Evolutionary conservation across 2,797 vertebrate species (phyloP).

Genomic region (Cuniculus paca): DNA sequence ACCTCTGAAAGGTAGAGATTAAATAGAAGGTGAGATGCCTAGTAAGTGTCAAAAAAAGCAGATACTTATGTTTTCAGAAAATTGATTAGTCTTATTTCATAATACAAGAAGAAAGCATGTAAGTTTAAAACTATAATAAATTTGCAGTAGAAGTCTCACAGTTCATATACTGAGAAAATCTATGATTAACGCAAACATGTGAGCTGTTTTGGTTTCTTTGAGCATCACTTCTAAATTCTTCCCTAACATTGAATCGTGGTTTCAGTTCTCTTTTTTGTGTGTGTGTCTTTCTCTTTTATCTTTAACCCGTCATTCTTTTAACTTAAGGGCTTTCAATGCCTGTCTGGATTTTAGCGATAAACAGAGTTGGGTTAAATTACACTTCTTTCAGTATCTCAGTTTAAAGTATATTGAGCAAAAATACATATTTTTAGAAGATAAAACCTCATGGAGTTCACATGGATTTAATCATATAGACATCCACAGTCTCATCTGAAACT

Average conservation of each 20-base stretch:
- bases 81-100: background rate
- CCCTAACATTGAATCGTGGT: background rate
- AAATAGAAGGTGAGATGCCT: background rate
- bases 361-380: background rate
- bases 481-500: background rate
- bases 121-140: background rate
- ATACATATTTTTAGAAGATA: background rate
- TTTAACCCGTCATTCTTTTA: background rate
- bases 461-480: background rate
- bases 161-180: background rate
- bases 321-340: background rate
- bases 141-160: background rate
- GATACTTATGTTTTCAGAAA: background rate
- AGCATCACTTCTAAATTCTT: constrained; percentile 18
- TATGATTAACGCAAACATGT: background rate
- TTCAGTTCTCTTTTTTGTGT: constrained; percentile 12
- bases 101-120: constrained; percentile 4
- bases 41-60: background rate
- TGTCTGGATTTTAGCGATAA: background rate
- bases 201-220: background rate
- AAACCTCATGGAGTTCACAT: background rate
- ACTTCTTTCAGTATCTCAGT: background rate
- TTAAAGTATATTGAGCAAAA: background rate
- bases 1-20: background rate
- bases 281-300: constrained; percentile 14